Conservation (phyloP, 2,888 invertebrate genomes). For the Heteromurus nitidus region DNA sequence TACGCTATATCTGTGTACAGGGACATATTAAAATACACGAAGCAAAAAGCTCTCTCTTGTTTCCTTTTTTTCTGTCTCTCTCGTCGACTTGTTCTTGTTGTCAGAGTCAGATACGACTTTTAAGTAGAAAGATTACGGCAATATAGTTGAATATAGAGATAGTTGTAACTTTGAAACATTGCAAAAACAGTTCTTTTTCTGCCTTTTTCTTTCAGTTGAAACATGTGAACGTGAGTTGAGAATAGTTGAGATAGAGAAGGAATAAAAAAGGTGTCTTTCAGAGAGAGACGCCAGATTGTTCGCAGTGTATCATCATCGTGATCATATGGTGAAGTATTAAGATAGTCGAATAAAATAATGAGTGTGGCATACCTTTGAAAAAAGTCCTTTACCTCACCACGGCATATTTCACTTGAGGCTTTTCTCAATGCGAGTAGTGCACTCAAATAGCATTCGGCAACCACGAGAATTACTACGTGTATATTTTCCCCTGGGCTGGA, state of each 20-base stretch:
- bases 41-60: constrained; percentile 19
- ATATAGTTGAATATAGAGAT: too few relatives aligned
- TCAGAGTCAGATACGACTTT: constrained; percentile 8
- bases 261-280: constrained; percentile 3
- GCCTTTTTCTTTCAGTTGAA: too few relatives aligned
- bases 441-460: too few relatives aligned
- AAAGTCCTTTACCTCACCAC: constrained; percentile 23
- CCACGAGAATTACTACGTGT: too few relatives aligned
- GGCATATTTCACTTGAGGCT: constrained; percentile 20
- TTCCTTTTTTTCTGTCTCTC: constrained; percentile 22
- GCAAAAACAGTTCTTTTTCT: constrained; percentile 1
- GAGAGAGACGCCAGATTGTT: constrained; percentile 3
- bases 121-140: neutral
- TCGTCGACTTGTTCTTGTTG: constrained; percentile 1
- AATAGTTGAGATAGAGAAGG: neutral
- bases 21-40: neutral
- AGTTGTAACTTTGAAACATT: too few relatives aligned
- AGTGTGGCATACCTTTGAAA: neutral
- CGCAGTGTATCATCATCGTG: neutral
- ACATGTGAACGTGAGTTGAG: too few relatives aligned
- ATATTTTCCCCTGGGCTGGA: too few relatives aligned
- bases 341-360: neutral
- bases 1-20: neutral
- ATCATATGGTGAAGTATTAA: constrained; percentile 14
- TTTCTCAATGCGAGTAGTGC: too few relatives aligned